Evolutionary conservation across 2,797 vertebrate species (phyloP).

Genomic region (Poeciliopsis paucimaculata): DNA sequence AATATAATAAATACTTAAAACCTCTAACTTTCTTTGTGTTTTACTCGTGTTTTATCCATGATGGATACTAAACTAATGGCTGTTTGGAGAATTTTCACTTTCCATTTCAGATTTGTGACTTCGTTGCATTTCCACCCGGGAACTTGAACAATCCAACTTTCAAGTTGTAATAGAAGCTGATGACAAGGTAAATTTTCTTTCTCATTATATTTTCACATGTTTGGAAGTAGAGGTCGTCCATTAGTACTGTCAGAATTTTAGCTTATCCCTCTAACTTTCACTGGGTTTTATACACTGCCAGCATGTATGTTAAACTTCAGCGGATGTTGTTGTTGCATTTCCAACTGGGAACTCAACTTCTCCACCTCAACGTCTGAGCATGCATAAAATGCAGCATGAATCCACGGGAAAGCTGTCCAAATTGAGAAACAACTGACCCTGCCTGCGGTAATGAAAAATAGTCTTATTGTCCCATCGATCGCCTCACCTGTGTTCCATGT

Average conservation of each 20-base stretch:
- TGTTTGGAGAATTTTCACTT: background rate
- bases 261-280: background rate
- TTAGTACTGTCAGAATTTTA: background rate
- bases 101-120: background rate
- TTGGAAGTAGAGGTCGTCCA: background rate
- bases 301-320: background rate
- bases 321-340: background rate
- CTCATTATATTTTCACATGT: background rate
- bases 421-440: background rate
- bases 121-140: background rate
- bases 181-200: background rate
- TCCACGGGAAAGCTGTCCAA: background rate
- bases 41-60: background rate
- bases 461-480: background rate
- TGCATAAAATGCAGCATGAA: background rate
- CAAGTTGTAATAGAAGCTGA: background rate
- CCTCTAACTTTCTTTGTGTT: background rate
- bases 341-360: background rate
- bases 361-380: background rate
- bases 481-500: constrained; percentile 93
- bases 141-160: background rate
- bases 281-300: background rate
- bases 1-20: background rate
- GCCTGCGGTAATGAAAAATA: background rate
- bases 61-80: background rate